Evolutionary conservation across 2,888 invertebrate species (phyloP).

Genomic region (Drosophila siamana): DNA sequence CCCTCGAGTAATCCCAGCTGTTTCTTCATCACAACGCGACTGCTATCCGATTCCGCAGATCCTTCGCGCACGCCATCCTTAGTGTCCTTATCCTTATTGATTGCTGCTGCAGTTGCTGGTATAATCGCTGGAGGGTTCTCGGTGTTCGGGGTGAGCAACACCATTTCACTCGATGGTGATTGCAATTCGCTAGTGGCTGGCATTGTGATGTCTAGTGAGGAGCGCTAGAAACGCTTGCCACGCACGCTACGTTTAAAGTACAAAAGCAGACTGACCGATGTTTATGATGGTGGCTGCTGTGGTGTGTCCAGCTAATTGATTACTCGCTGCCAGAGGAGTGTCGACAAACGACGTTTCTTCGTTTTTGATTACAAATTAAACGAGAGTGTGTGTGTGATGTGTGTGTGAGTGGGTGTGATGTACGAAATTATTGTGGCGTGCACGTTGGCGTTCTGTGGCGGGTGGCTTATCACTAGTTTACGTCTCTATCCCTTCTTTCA

Average conservation of each 20-base stretch:
- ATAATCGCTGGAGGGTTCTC: conserved; percentile 65
- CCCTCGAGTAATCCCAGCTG: conserved; percentile 96
- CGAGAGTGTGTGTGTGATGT: conserved; percentile 15
- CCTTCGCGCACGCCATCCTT: conserved; percentile 60
- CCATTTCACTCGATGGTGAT: conserved; percentile 85
- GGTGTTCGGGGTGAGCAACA: conserved; percentile 82
- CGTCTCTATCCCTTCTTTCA: conserved; percentile 1
- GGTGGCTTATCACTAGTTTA: conserved; percentile 56
- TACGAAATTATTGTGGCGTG: conserved; percentile 27
- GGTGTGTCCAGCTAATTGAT: conserved; percentile 71
- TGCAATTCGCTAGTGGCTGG: conserved; percentile 69
- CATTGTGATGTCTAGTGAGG: conserved; percentile 56
- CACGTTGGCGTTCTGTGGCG: conserved; percentile 4
- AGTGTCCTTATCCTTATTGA: conserved; percentile 23
- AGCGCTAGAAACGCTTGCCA: conserved; percentile 43
- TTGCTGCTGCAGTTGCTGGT: neutral
- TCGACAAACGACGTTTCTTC: conserved; percentile 20
- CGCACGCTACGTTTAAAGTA: conserved; percentile 55
- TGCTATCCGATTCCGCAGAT: conserved; percentile 69
- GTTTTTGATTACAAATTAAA: conserved; percentile 38
- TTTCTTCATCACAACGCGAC: conserved; percentile 92
- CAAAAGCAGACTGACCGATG: conserved; percentile 44
- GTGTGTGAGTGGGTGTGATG: conserved; percentile 6
- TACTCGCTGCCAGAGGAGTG: conserved; percentile 47
- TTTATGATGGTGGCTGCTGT: conserved; percentile 10